Base-by-base conservation (phyloP, 1,140 invertebrate genomes). In the Alviniconcha marisindica region DNA sequence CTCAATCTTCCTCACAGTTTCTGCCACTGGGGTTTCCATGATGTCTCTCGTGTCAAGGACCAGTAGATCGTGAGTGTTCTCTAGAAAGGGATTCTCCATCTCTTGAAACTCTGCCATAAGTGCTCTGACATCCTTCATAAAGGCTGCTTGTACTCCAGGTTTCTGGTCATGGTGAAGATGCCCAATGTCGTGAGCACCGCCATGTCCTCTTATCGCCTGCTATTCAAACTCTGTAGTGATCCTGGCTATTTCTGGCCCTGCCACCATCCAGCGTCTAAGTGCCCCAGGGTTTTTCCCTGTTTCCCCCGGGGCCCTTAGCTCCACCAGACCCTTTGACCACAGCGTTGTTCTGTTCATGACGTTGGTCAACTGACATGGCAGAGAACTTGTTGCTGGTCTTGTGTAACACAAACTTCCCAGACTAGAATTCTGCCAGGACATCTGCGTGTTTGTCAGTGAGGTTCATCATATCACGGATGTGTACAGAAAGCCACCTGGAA, bases 281-380 rank as follows among this genome's bases (percentile, higher is more conserved):
- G 48, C 48, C 0, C 21, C n/a, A n/a, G 66, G 36, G 1, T 28
- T 71, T 0, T 28, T 38, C n/a, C n/a, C n/a, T n/a, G n/a, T n/a
- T n/a, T n/a, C n/a, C n/a, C 12, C 14, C 12, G n/a, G 15, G 0
- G 1, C 66, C 0, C 1, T 18, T 60, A 54, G 83, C 86, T 66
- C 86, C 88, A 33, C 86, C 88, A 74, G 44, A 54, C 1, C 82
- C 88, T 84, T 87, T 88, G 36, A 89, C 81, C 1, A 86, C n/a
- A 2, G 76, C 63, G 78, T 89, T 89, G n/a, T 86, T 83, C 82
- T 89, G 88, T 63, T 89, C 88, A 74, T 89, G 88, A 21, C 86
- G 81, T 51, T 89, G 86, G 74, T 87, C 88, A 73, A 89, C 28
- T 38, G 78, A 36, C 21, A n/a, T n/a, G n/a, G n/a, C n/a, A n/a